Evolutionary conservation across 2,888 invertebrate genomes (phyloP).

Genomic region (Rotaria sp.): DNA sequence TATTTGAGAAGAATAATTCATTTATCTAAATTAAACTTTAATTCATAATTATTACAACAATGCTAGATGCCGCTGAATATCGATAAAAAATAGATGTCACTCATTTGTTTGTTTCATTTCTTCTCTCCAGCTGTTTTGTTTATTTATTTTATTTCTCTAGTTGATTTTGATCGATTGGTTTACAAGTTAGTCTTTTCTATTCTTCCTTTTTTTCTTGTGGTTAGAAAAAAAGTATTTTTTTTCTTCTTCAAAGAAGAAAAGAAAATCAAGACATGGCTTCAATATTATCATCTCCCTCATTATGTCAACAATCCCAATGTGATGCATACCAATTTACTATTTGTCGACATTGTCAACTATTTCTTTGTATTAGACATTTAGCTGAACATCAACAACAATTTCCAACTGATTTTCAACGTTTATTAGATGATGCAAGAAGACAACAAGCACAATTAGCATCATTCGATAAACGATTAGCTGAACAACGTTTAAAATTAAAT

Average conservation of each 20-base stretch:
- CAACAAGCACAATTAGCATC: constrained; percentile 13
- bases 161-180: neutral
- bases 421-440: constrained; percentile 1
- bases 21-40: neutral
- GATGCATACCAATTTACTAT: constrained; percentile 4
- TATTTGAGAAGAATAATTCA: neutral
- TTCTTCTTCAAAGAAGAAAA: neutral
- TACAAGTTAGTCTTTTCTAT: neutral
- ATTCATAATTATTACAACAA: neutral
- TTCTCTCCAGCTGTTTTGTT: constrained; percentile 1
- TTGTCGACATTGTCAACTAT: constrained; percentile 6
- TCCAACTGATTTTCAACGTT: neutral
- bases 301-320: constrained; percentile 12
- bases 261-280: neutral
- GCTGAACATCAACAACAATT: constrained; percentile 22
- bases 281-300: constrained; percentile 11
- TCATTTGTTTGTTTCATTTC: neutral
- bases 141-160: neutral
- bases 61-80: neutral
- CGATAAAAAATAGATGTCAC: neutral
- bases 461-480: neutral
- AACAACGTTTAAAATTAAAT: neutral
- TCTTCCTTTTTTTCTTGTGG: neutral
- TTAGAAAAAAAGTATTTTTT: neutral
- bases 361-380: neutral